Evolutionary conservation across 2,113 vertebrate species (phyloP).

Genomic region (Poecile atricapillus): DNA sequence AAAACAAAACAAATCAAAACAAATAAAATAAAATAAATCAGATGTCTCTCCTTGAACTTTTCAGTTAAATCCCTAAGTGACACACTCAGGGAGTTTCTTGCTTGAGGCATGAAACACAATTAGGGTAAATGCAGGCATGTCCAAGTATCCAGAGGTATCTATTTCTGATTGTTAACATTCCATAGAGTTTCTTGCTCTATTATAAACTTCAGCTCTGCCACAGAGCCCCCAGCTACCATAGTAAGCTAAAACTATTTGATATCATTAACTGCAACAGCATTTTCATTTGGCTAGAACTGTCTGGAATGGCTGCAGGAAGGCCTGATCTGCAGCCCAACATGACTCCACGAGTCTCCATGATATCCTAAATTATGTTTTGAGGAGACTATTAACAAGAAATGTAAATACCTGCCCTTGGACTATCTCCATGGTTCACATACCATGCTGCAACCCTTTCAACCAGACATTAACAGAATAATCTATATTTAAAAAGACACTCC

Average conservation of each 20-base stretch:
- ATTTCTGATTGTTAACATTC: constrained; percentile 49
- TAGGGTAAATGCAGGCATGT: constrained; percentile 38
- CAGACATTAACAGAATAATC: background rate
- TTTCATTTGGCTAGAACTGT: background rate
- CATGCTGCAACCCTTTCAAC: background rate
- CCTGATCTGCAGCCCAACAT: background rate
- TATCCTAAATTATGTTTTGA: background rate
- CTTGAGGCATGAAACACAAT: constrained; percentile 1
- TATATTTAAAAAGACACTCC: background rate
- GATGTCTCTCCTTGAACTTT: background rate
- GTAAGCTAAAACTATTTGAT: background rate
- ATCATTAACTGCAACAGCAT: background rate
- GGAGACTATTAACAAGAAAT: background rate
- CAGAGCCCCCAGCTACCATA: background rate
- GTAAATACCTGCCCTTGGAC: background rate
- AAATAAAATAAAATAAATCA: background rate
- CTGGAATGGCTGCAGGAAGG: background rate
- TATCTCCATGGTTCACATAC: background rate
- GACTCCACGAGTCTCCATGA: background rate
- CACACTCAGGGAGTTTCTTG: constrained; percentile 6
- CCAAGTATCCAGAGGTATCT: constrained; percentile 44
- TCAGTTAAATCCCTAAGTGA: background rate
- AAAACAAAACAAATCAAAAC: background rate
- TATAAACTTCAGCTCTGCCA: background rate
- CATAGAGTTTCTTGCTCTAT: background rate